Conservation (phyloP, 2,888 invertebrate species). For the Drosophila mayaguana region DNA sequence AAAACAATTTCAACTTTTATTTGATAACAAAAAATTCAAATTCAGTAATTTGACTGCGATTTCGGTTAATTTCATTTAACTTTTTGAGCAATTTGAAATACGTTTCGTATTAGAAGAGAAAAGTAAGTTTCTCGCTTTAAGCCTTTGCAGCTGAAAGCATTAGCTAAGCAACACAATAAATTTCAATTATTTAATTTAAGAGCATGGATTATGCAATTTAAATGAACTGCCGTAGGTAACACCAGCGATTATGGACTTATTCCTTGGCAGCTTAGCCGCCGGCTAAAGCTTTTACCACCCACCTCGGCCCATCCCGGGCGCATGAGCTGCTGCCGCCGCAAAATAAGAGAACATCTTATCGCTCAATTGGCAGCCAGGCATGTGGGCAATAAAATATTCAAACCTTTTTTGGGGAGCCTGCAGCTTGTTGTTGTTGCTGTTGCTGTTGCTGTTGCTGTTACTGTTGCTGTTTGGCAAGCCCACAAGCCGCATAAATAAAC, state of each 20-base stretch:
- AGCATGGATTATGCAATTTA: constrained; percentile 1
- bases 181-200: constrained; percentile 8
- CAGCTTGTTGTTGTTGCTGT: constrained; percentile 12
- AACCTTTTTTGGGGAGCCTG: constrained; percentile 46
- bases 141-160: too few relatives aligned
- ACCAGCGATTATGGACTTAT: constrained; percentile 3
- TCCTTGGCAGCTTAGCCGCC: neutral
- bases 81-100: neutral
- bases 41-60: too few relatives aligned
- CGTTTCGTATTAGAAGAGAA: neutral
- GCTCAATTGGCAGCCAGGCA: constrained; percentile 61
- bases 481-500: constrained; percentile 67
- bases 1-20: too few relatives aligned
- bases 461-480: constrained; percentile 12
- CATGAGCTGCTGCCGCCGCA: neutral
- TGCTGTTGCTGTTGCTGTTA: neutral
- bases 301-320: too few relatives aligned
- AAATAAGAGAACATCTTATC: constrained; percentile 51
- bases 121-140: neutral
- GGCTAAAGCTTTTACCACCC: neutral
- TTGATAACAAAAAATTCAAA: too few relatives aligned
- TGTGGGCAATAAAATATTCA: constrained; percentile 71
- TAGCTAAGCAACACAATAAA: neutral
- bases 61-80: too few relatives aligned
- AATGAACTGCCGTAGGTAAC: neutral